These are phyloP conservation scores for Caradrina kadenii DNA, from an alignment of 2,888 invertebrate genomes.

Conservation along the genomic window DNA sequence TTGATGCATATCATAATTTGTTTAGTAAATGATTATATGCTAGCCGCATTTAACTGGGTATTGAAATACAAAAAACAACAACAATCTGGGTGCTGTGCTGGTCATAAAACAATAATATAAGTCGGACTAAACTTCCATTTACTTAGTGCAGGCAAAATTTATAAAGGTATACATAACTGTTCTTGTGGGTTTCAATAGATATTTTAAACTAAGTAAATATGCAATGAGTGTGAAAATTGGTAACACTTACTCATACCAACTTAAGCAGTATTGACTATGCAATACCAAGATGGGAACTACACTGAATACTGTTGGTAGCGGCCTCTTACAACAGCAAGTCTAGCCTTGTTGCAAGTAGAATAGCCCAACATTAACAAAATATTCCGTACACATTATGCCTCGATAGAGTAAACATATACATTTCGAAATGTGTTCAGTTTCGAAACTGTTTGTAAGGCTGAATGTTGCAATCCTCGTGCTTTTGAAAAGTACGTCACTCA, in stretches of 20 bases:
- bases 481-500: constrained; percentile 72
- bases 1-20: background rate
- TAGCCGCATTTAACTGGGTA: no score
- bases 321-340: background rate
- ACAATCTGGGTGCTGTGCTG: no score
- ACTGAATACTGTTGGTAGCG: background rate
- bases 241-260: background rate
- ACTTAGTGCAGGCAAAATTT: background rate
- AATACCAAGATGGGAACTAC: constrained; percentile 7
- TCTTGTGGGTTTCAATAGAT: background rate
- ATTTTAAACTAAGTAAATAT: background rate
- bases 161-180: background rate
- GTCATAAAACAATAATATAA: no score
- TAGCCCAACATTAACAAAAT: constrained; percentile 31
- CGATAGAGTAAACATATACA: constrained; percentile 51
- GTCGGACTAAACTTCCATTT: no score
- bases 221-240: background rate
- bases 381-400: constrained; percentile 58
- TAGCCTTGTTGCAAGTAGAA: constrained; percentile 6
- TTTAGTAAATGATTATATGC: background rate
- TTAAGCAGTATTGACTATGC: background rate
- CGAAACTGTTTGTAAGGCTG: constrained; percentile 70
- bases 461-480: constrained; percentile 53
- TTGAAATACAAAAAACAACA: no score
- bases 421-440: constrained; percentile 65